A percentile compares a stretch with the other conserved stretches of the same genome.
Evolutionary conservation across 2,113 vertebrate genomes (phyloP).

Genomic region (Ovibos moschatus): DNA sequence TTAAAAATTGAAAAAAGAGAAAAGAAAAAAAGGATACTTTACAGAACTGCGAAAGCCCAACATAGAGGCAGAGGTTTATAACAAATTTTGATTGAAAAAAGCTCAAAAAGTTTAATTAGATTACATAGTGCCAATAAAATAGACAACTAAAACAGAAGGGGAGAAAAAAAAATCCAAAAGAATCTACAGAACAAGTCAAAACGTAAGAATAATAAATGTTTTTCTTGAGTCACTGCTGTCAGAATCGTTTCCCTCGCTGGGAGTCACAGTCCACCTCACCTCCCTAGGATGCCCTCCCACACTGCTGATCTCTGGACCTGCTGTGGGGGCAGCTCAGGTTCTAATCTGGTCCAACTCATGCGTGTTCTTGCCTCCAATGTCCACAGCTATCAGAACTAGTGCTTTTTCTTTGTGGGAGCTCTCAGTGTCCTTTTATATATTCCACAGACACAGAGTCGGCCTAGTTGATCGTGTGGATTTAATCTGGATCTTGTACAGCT

Average conservation of each 20-base stretch:
- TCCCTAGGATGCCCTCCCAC: background rate
- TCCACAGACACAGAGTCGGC: background rate
- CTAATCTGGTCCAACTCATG: background rate
- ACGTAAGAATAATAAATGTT: background rate
- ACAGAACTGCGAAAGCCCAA: background rate
- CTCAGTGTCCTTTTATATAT: background rate
- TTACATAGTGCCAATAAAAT: background rate
- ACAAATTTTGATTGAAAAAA: background rate
- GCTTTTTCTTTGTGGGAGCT: background rate
- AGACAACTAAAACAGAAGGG: background rate
- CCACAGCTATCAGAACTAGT: background rate
- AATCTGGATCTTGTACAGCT: background rate
- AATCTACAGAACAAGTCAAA: background rate
- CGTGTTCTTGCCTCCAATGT: rapidly evolving
- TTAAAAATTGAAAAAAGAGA: background rate
- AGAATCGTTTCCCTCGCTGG: background rate
- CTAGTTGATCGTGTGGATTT: background rate
- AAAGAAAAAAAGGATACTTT: background rate
- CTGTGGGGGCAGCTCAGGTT: background rate
- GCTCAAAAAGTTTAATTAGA: background rate
- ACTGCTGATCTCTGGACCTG: background rate
- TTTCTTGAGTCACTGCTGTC: background rate
- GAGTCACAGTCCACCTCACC: background rate
- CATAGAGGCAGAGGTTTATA: background rate
- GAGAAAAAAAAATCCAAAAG: background rate